A percentile compares a stretch with the other conserved stretches of the same genome.
These are phyloP conservation scores for Orientallactaga bullata DNA, from an alignment of 2,113 vertebrate species.

Conservation along the genomic window DNA sequence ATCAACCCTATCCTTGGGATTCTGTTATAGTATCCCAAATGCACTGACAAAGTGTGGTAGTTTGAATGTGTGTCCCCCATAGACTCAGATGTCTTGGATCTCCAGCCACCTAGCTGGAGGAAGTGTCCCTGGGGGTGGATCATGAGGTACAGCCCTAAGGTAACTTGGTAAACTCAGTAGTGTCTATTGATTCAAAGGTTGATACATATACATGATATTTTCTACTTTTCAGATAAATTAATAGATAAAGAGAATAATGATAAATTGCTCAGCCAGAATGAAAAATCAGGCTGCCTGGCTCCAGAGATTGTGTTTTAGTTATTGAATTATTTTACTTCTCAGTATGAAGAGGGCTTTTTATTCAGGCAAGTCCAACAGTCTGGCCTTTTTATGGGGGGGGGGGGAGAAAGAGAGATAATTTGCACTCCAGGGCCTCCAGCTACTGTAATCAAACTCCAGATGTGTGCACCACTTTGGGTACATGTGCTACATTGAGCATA, in stretches of 20 bases:
- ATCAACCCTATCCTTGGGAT: neutral
- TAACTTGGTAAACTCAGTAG: neutral
- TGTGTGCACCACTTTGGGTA: too few relatives aligned
- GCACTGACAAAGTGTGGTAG: neutral
- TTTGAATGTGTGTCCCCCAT: neutral
- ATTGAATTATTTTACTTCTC: slow-evolving; percentile 34
- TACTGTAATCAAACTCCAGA: too few relatives aligned
- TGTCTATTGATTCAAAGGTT: slow-evolving; percentile 17
- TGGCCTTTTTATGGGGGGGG: too few relatives aligned
- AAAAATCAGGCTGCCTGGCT: neutral
- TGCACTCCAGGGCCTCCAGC: too few relatives aligned
- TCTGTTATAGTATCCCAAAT: neutral
- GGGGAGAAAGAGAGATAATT: too few relatives aligned
- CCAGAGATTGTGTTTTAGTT: neutral
- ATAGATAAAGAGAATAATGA: neutral
- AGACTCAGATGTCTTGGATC: neutral
- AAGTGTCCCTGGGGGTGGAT: too few relatives aligned
- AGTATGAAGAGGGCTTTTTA: slow-evolving; percentile 7
- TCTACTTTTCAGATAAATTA: slow-evolving; percentile 46
- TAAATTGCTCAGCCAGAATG: neutral
- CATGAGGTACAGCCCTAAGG: too few relatives aligned
- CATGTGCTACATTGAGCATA: too few relatives aligned
- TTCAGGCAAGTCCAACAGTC: too few relatives aligned
- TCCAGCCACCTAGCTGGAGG: too few relatives aligned
- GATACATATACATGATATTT: neutral